Conservation (phyloP, 2,888 invertebrate genomes). For the Synanthedon formicaeformis region DNA sequence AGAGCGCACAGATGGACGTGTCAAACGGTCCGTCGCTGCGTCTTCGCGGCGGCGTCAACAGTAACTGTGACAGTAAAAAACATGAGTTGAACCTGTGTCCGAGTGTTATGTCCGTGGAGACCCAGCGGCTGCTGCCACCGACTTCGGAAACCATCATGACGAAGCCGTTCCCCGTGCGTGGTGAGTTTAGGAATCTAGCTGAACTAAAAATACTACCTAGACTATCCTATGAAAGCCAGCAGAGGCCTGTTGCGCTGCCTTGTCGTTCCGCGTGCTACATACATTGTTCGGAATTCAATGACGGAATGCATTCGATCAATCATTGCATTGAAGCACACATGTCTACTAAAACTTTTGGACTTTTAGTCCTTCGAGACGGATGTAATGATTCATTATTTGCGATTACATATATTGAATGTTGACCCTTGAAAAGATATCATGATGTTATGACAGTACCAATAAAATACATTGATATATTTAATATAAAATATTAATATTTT, state of each 20-base stretch:
- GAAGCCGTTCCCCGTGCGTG: conserved; percentile 89
- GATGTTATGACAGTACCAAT: too few relatives aligned
- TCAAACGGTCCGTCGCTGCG: conserved; percentile 58
- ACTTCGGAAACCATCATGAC: conserved; percentile 89
- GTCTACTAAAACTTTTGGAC: too few relatives aligned
- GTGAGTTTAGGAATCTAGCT: conserved; percentile 45
- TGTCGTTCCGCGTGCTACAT: neutral
- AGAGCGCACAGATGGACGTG: conserved; percentile 51
- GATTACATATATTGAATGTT: too few relatives aligned
- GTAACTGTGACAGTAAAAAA: conserved; percentile 45
- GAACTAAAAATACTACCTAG: conserved; percentile 37
- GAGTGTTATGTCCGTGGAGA: conserved; percentile 79
- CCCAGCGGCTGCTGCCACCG: conserved; percentile 77
- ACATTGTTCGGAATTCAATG: too few relatives aligned
- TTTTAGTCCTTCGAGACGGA: too few relatives aligned
- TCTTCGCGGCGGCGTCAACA: conserved; percentile 51
- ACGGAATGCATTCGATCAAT: too few relatives aligned
- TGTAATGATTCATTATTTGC: too few relatives aligned
- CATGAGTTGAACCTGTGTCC: conserved; percentile 73
- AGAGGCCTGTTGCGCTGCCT: conserved; percentile 4
- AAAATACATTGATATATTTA: too few relatives aligned
- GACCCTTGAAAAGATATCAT: too few relatives aligned
- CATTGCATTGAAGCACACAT: too few relatives aligned
- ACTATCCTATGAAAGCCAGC: conserved; percentile 21
- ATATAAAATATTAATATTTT: too few relatives aligned